A percentile compares a stretch with the other conserved stretches of the same genome.
Evolutionary conservation across 2,797 vertebrate genomes (phyloP).

Genomic region (Chaetophractus vellerosus): DNA sequence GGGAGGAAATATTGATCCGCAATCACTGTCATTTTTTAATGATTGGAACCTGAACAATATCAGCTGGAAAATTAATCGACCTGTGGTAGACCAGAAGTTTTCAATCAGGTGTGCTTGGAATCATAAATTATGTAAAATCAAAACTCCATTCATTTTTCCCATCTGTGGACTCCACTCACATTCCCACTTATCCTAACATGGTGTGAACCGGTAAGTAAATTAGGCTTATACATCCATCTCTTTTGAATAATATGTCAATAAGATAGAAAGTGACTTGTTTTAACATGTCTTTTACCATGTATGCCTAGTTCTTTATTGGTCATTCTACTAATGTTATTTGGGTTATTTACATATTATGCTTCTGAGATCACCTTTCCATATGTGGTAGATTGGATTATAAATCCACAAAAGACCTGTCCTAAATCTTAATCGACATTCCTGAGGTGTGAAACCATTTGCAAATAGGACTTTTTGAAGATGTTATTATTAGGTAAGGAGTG

Average conservation of each 20-base stretch:
- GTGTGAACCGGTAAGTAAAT: not conserved
- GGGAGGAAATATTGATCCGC: not conserved
- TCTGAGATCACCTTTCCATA: not conserved
- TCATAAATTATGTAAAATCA: not conserved
- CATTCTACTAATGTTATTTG: not conserved
- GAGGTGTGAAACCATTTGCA: no score
- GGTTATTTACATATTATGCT: not conserved
- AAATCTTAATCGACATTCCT: no score
- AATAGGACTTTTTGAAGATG: no score
- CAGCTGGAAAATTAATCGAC: not conserved
- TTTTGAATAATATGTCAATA: constrained; percentile 17
- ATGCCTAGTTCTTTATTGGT: not conserved
- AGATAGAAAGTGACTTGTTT: not conserved
- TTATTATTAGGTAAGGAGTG: no score
- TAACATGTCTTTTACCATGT: not conserved
- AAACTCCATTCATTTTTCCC: not conserved
- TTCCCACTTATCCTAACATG: not conserved
- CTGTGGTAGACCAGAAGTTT: not conserved
- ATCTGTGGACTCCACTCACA: no score
- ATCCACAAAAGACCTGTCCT: no score
- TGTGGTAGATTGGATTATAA: no score
- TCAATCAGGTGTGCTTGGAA: not conserved
- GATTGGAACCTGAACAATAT: accelerated
- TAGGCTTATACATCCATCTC: not conserved
- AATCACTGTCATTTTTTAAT: not conserved